Evolutionary conservation across 2,113 vertebrate species (phyloP).

Genomic region (Bufo gargarizans): DNA sequence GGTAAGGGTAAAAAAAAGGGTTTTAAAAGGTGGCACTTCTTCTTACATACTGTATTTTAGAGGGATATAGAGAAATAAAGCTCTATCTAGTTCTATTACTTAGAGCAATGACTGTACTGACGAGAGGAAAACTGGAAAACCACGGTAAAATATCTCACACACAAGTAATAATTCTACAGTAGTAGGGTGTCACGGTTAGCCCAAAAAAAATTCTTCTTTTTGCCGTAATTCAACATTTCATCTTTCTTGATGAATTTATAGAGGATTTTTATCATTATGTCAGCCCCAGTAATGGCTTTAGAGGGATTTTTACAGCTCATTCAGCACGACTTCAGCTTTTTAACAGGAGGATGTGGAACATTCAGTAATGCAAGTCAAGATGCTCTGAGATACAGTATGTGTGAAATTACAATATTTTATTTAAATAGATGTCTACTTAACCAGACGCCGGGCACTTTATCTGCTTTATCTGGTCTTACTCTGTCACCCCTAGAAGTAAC

Average conservation of each 20-base stretch:
- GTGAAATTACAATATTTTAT: slow-evolving; percentile 27
- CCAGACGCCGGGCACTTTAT: not conserved
- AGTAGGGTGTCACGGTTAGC: not conserved
- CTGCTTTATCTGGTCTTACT: not conserved
- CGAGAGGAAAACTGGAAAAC: not conserved
- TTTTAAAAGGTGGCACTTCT: not conserved
- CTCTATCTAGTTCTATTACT: not conserved
- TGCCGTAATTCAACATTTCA: accelerated
- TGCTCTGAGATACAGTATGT: not conserved
- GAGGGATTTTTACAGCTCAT: not conserved
- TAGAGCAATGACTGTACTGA: not conserved
- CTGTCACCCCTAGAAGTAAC: not conserved
- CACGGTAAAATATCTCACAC: not conserved
- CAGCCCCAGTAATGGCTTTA: not conserved
- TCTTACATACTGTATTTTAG: not conserved
- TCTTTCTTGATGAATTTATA: slow-evolving; percentile 57
- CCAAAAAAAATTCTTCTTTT: not conserved
- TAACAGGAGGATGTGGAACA: not conserved
- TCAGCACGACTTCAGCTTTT: not conserved
- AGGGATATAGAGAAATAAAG: not conserved
- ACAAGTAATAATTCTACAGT: not conserved
- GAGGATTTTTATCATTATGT: not conserved
- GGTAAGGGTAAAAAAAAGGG: not conserved
- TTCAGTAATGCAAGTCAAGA: slow-evolving; percentile 24
- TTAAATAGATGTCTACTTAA: slow-evolving; percentile 7